Evolutionary conservation across 2,888 invertebrate genomes (phyloP), one percentile per base, ranked within the genome.

Genomic region (Metacarcinus magister): DNA sequence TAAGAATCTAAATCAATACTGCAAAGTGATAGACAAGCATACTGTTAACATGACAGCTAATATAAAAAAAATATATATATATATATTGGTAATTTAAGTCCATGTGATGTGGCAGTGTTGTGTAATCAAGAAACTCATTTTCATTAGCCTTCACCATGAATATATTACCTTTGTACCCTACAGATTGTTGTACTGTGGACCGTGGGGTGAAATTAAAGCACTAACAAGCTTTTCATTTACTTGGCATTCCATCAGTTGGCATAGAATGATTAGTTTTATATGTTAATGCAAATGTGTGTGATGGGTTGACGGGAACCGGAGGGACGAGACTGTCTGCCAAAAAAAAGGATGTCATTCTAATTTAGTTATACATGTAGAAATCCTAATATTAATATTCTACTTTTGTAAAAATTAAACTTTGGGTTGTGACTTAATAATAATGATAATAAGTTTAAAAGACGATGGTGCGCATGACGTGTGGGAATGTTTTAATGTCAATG

Each of bases 81-180:
- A 48, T 13, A 5, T n/a, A 67, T 16, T 67, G 67, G 23, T n/a
- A 67, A 23, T 67, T 16, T 19, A 67, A n/a, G 67, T 23, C 23
- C n/a, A 67, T 10, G 23, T n/a, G 67, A 67, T 67, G n/a, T 23
- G 23, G 23, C 23, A 5, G 67, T 67, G 67, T 67, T 67, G 67
- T 67, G n/a, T 67, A 67, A 67, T 67, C 67, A 67, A 67, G 67
- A 67, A 67, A 23, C 67, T 67, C 67, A 67, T 67, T 67, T 67
- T 67, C 19, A 16, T 67, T 67, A 13, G 54, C 54, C n/a, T 10
- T 16, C 67, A 23, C 67, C 67, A 67, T 67, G 19, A 67, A 67
- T 67, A n/a, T 23, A 67, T 67, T 67, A 67, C 19, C 2, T 23
- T 1, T 67, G n/a, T 67, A 67, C 1, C 67, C 16, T 1, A n/a